These are phyloP conservation scores for Drosophila kokeensis DNA, from an alignment of 2,888 invertebrate species.

Conservation along the genomic window DNA sequence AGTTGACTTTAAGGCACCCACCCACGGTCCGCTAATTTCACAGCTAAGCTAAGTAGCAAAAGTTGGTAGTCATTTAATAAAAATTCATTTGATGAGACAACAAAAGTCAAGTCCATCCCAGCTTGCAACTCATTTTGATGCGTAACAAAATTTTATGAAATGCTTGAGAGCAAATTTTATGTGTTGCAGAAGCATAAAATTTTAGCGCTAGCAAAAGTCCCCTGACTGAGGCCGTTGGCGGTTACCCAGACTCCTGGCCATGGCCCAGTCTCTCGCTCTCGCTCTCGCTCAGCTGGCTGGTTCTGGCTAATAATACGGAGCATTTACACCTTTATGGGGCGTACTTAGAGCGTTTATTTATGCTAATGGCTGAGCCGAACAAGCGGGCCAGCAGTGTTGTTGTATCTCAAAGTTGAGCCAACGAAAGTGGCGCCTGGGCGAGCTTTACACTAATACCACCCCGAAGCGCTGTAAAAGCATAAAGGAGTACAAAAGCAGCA, in stretches of 20 bases:
- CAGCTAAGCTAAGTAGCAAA: slow-evolving; percentile 46
- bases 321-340: slow-evolving; percentile 83
- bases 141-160: slow-evolving; percentile 78
- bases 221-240: slow-evolving; percentile 50
- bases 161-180: slow-evolving; percentile 78
- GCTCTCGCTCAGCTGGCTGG: slow-evolving; percentile 30
- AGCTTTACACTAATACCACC: slow-evolving; percentile 80
- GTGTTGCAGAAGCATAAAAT: slow-evolving; percentile 75
- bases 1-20: slow-evolving; percentile 7
- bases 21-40: slow-evolving; percentile 43
- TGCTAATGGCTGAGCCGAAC: slow-evolving; percentile 73
- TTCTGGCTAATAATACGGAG: slow-evolving; percentile 74
- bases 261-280: slow-evolving; percentile 1
- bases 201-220: slow-evolving; percentile 77
- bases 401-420: slow-evolving; percentile 54
- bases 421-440: slow-evolving; percentile 54
- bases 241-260: slow-evolving; percentile 41
- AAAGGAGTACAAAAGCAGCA: slow-evolving; percentile 49
- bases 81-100: slow-evolving; percentile 66
- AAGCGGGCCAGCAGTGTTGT: slow-evolving; percentile 25
- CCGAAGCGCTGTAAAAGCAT: slow-evolving; percentile 80
- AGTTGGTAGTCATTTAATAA: slow-evolving; percentile 71
- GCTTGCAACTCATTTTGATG: slow-evolving; percentile 61
- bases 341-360: slow-evolving; percentile 81
- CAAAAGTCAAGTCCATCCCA: slow-evolving; percentile 46